These are phyloP conservation scores for Desoria tigrina DNA, from an alignment of 2,888 invertebrate species.

Conservation along the genomic window DNA sequence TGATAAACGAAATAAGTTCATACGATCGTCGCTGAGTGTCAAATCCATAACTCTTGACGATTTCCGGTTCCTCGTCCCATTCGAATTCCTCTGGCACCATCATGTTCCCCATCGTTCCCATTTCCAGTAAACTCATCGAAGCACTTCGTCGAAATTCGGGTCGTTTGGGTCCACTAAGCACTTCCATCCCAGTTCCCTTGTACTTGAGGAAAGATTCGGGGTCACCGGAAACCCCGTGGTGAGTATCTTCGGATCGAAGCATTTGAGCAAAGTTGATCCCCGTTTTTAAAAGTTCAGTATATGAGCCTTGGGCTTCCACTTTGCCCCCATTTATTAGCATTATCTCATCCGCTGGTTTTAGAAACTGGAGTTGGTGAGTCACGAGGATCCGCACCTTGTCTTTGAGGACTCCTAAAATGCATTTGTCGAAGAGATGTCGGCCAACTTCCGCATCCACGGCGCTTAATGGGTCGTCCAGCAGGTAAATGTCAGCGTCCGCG, in stretches of 20 bases:
- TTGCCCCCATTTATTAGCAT: conserved; percentile 41
- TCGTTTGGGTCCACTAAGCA: conserved; percentile 3
- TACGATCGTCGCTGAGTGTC: conserved; percentile 17
- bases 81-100: conserved; percentile 40
- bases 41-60: conserved; percentile 39
- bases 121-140: conserved; percentile 37
- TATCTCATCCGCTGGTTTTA: conserved; percentile 44
- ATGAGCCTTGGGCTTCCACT: conserved; percentile 37
- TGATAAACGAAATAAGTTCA: no score
- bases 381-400: conserved; percentile 43
- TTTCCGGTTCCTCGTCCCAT: conserved; percentile 42
- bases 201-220: conserved; percentile 16
- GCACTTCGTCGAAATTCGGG: conserved; percentile 36
- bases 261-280: conserved; percentile 78
- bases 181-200: conserved; percentile 33
- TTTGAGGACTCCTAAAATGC: conserved; percentile 43
- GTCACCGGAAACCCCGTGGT: neutral
- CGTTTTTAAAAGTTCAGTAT: conserved; percentile 69
- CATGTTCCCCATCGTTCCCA: conserved; percentile 20
- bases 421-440: conserved; percentile 46
- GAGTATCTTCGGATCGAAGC: conserved; percentile 58
- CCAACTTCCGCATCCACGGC: conserved; percentile 51
- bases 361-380: conserved; percentile 52
- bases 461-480: conserved; percentile 40
- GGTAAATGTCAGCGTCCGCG: conserved; percentile 44